Conservation (phyloP, 2,888 invertebrate genomes). For the Tuberolachnus salignus region DNA sequence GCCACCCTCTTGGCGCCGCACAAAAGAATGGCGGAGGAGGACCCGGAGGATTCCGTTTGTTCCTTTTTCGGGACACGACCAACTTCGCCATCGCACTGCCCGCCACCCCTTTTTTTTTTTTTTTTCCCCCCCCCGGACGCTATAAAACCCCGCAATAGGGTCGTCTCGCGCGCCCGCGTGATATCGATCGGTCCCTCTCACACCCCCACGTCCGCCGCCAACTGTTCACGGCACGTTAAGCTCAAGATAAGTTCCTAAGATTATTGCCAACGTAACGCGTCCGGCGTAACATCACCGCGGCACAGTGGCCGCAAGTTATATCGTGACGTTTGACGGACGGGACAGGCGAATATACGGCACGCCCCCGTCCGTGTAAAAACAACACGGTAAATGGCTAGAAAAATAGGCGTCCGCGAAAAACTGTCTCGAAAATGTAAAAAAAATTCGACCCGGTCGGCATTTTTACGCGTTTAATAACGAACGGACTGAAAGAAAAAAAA, state of each 20-base stretch:
- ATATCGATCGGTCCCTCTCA: constrained; percentile 45
- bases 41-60: constrained; percentile 53
- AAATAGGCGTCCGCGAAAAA: too few species aligned
- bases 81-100: constrained; percentile 51
- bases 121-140: too few species aligned
- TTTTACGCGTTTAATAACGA: too few species aligned
- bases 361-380: too few species aligned
- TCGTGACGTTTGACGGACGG: too few species aligned
- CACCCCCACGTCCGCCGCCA: background rate
- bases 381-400: too few species aligned
- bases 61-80: constrained; percentile 56
- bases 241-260: constrained; percentile 52
- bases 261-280: constrained; percentile 50
- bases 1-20: constrained; percentile 46
- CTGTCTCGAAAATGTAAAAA: too few species aligned
- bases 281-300: background rate
- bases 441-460: too few species aligned
- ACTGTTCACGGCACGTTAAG: constrained; percentile 24
- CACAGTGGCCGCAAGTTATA: too few species aligned
- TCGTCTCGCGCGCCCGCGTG: constrained; percentile 35
- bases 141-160: constrained; percentile 40
- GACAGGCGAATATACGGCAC: background rate
- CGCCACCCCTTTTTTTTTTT: constrained; percentile 40
- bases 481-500: too few species aligned
- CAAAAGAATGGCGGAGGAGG: constrained; percentile 49